Evolutionary conservation across 1,140 invertebrate species (phyloP).

Genomic region (Xylocopa sonorina): DNA sequence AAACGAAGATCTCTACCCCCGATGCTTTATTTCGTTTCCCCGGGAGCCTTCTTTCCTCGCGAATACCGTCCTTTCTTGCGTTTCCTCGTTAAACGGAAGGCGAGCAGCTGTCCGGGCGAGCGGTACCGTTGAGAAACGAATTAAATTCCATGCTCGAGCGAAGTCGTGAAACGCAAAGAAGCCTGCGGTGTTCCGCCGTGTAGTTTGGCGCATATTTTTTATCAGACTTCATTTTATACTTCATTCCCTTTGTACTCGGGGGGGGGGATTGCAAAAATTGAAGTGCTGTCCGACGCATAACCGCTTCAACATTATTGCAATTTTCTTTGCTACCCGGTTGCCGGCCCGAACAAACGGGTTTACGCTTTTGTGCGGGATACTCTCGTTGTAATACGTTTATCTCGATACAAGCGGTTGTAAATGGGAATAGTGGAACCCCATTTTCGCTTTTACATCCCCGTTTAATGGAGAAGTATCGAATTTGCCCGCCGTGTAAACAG

Average conservation of each 20-base stretch:
- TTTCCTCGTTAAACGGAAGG: constrained; percentile 59
- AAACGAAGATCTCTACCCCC: constrained; percentile 20
- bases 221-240: constrained; percentile 40
- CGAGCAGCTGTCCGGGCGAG: constrained; percentile 4
- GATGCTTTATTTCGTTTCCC: too few species aligned
- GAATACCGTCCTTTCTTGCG: constrained; percentile 16
- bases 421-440: constrained; percentile 17
- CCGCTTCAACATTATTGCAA: constrained; percentile 50
- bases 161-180: constrained; percentile 38
- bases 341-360: constrained; percentile 6
- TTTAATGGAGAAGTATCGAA: constrained; percentile 59
- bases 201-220: constrained; percentile 26
- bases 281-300: constrained; percentile 41
- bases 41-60: background rate
- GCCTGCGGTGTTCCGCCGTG: background rate
- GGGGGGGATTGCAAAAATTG: constrained; percentile 49
- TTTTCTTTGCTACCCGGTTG: constrained; percentile 13
- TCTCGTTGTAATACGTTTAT: constrained; percentile 46
- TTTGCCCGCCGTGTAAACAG: constrained; percentile 54
- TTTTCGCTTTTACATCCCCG: constrained; percentile 35
- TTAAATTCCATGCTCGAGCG: constrained; percentile 28
- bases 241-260: constrained; percentile 45
- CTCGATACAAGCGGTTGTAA: constrained; percentile 33
- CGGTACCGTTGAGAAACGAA: constrained; percentile 40
- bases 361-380: constrained; percentile 19